A percentile compares a stretch with the other conserved stretches of the same genome.
These are phyloP conservation scores for Glossosoma conforme DNA, from an alignment of 1,140 invertebrate genomes.

Conservation along the genomic window DNA sequence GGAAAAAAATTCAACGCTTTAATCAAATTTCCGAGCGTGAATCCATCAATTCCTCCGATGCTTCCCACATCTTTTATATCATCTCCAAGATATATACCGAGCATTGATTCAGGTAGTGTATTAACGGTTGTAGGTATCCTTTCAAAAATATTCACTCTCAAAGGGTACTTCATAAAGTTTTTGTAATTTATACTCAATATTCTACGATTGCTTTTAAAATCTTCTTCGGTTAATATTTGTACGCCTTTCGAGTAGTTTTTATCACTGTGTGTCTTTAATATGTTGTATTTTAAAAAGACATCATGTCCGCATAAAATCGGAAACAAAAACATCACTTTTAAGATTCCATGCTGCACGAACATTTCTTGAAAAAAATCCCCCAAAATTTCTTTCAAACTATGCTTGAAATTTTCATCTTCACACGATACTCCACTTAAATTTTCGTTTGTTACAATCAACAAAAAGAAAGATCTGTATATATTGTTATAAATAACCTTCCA, in stretches of 20 bases:
- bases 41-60: slow-evolving; percentile 35
- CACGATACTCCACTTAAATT: slow-evolving; percentile 2
- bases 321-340: slow-evolving; percentile 12
- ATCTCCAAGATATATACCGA: slow-evolving; percentile 5
- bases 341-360: background rate
- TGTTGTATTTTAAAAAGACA: slow-evolving; percentile 13
- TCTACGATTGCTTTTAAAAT: slow-evolving; percentile 4
- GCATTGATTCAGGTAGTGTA: slow-evolving; percentile 1
- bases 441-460: slow-evolving; percentile 5
- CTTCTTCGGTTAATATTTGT: background rate
- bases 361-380: slow-evolving; percentile 12
- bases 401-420: background rate
- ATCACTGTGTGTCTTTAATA: slow-evolving; percentile 3
- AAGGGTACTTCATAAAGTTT: slow-evolving; percentile 29
- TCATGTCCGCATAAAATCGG: slow-evolving; percentile 7
- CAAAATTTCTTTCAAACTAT: slow-evolving; percentile 7
- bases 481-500: slow-evolving; percentile 11
- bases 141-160: slow-evolving; percentile 15
- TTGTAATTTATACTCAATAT: too few relatives aligned
- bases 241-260: slow-evolving; percentile 8
- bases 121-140: slow-evolving; percentile 18
- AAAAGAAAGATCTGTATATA: slow-evolving; percentile 12
- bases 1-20: slow-evolving; percentile 38
- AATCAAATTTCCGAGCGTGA: slow-evolving; percentile 35
- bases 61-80: slow-evolving; percentile 10